Evolutionary conservation across 1,140 invertebrate genomes (phyloP), one percentile per base, ranked within the genome.

Genomic region (Sitophilus oryzae): DNA sequence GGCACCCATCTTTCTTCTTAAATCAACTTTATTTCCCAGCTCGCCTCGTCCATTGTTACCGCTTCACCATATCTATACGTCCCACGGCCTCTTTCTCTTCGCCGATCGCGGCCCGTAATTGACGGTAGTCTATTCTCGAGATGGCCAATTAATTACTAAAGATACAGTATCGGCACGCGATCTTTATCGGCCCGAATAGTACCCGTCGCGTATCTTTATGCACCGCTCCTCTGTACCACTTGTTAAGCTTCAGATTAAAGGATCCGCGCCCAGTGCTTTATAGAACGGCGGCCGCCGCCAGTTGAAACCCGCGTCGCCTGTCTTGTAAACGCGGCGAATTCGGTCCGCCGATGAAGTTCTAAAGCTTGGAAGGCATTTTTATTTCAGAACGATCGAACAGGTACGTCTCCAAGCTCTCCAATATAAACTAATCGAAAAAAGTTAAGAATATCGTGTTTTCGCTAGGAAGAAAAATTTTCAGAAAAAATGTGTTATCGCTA

Each of bases 101-200:
- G 5, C 25, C 5, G 25, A 6, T 11, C 25, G 25, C 25, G 5
- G 11, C 11, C n/a, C 25, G 25, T 30, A 30, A 30, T 30, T 30
- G 25, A 30, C 25, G 5, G 48, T 44, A 38, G 35, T 25, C 40
- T 53, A 22, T 45, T 42, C 37, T 3, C 18, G n/a, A 43, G 40
- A 43, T n/a, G 52, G 44, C 44, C 52, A 59, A 59, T 59, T 59
- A 59, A 59, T 59, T 59, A 59, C 46, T 23, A 19, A 52, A 52
- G 40, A 48, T 19, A 41, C 41, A 58, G 37, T 22, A 53, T 52
- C 56, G 38, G 53, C 41, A 38, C 49, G 50, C 18, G 49, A 52
- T 52, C 49, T 42, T 52, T 52, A 52, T 52, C 49, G 20, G 11
- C 10, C 2, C 5, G 25, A 18, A 5, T 42, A 10, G 18, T 15